Percentiles rank a stretch among this genome's conserved stretches.
These are phyloP conservation scores for Chesias legatella DNA, from an alignment of 2,888 invertebrate genomes.

Conservation along the genomic window DNA sequence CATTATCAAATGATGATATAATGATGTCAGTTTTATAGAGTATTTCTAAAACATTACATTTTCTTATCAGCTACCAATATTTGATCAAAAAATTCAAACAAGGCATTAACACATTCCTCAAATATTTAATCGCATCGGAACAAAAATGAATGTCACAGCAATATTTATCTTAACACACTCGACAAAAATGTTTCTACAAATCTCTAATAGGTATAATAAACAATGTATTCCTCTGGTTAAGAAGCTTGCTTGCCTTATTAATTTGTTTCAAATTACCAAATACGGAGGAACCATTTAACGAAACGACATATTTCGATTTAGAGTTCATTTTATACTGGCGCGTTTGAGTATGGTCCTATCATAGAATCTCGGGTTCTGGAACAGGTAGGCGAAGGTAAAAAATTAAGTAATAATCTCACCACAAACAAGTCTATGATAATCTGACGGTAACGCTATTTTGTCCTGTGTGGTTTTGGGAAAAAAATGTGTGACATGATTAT, in stretches of 20 bases:
- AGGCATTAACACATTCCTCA: slow-evolving; percentile 53
- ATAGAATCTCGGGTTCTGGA: slow-evolving; percentile 58
- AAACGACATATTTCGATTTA: background rate
- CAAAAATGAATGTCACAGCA: slow-evolving; percentile 48
- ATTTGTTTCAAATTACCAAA: slow-evolving; percentile 56
- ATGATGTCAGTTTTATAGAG: too few relatives aligned
- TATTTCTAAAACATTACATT: background rate
- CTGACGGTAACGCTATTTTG: slow-evolving; percentile 80
- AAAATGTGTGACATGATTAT: slow-evolving; percentile 79
- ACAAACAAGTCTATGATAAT: slow-evolving; percentile 75
- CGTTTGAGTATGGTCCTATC: slow-evolving; percentile 54
- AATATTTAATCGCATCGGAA: slow-evolving; percentile 52
- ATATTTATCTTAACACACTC: slow-evolving; percentile 68
- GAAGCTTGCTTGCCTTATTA: slow-evolving; percentile 76
- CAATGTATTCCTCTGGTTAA: slow-evolving; percentile 76
- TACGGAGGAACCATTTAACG: slow-evolving; percentile 27
- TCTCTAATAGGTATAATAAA: slow-evolving; percentile 78
- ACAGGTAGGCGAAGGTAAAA: slow-evolving; percentile 75
- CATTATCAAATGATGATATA: too few relatives aligned
- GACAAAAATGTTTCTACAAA: slow-evolving; percentile 73
- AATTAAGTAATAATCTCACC: slow-evolving; percentile 78
- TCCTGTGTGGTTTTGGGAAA: slow-evolving; percentile 77
- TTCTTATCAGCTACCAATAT: slow-evolving; percentile 44
- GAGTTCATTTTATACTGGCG: slow-evolving; percentile 45
- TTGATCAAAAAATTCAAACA: slow-evolving; percentile 49